Percentiles rank a stretch among this genome's conserved stretches.
Conservation (phyloP, 2,797 vertebrate genomes). For the Anas acuta region DNA sequence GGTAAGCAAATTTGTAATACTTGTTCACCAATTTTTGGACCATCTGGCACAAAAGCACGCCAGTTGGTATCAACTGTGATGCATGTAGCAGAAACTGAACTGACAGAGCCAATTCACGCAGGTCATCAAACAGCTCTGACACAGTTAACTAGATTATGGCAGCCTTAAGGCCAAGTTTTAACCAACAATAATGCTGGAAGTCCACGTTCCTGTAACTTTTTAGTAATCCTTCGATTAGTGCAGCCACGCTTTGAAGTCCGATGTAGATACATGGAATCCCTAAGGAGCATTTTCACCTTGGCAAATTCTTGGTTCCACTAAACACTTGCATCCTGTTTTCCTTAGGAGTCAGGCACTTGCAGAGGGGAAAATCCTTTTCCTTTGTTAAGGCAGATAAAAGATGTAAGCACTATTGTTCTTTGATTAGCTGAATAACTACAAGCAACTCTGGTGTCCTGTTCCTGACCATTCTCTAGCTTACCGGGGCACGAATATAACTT, state of each 20-base stretch:
- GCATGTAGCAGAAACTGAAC: background rate
- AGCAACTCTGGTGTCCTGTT: background rate
- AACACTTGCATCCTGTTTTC: background rate
- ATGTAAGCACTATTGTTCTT: background rate
- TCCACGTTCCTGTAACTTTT: background rate
- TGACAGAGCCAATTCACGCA: background rate
- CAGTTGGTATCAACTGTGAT: conserved; percentile 7
- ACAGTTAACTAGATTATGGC: background rate
- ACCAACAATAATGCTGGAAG: background rate
- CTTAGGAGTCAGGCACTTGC: background rate
- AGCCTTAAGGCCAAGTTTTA: background rate
- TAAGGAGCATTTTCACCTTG: background rate
- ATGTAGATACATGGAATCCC: background rate
- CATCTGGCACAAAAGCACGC: background rate
- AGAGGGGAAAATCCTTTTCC: background rate
- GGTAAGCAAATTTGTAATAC: conserved; percentile 29
- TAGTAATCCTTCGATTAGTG: background rate
- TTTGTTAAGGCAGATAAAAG: background rate
- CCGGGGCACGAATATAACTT: background rate
- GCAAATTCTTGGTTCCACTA: background rate
- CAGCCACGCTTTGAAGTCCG: background rate
- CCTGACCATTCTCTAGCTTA: rapidly evolving
- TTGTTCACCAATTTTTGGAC: conserved; percentile 28
- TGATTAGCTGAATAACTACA: background rate
- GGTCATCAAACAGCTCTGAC: background rate